phyloP scores from a whole-genome alignment of 1,140 invertebrate genomes.

The Lanistes nyassanus region DNA sequence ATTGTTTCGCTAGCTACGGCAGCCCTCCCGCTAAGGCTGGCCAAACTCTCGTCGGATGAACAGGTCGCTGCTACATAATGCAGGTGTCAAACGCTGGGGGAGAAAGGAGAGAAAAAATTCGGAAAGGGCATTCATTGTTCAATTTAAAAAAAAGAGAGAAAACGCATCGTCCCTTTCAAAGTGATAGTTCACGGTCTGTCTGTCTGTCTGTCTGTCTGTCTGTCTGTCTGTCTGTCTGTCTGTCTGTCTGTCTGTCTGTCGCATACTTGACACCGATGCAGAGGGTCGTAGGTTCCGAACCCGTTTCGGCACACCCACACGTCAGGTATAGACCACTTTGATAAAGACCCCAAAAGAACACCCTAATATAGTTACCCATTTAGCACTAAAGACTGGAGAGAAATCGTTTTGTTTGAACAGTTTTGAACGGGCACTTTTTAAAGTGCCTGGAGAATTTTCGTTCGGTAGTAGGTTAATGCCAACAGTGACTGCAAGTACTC shows the following conservation, averaged over 20 bases:
- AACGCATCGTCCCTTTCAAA: too few species aligned
- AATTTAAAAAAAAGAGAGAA: not conserved
- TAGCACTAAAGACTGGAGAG: too few species aligned
- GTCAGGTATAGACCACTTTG: too few species aligned
- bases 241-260: not conserved
- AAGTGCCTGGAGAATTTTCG: too few species aligned
- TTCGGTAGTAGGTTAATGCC: too few species aligned
- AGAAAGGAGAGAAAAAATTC: not conserved
- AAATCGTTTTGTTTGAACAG: too few species aligned
- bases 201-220: not conserved
- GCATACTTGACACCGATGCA: not conserved
- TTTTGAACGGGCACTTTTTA: too few species aligned
- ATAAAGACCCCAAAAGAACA: too few species aligned
- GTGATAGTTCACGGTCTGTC: too few species aligned
- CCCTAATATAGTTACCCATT: too few species aligned
- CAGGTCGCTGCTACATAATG: conserved; percentile 15
- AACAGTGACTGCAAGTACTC: too few species aligned
- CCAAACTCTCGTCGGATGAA: conserved; percentile 1
- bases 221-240: not conserved
- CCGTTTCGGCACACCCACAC: too few species aligned
- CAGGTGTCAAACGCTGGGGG: conserved; percentile 15
- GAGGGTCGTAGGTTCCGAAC: not conserved
- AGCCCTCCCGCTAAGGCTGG: not conserved
- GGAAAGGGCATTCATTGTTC: not conserved
- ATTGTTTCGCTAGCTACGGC: conserved; percentile 7